Evolutionary conservation across 2,797 vertebrate genomes (phyloP).

Genomic region (Xyrichtys novacula): DNA sequence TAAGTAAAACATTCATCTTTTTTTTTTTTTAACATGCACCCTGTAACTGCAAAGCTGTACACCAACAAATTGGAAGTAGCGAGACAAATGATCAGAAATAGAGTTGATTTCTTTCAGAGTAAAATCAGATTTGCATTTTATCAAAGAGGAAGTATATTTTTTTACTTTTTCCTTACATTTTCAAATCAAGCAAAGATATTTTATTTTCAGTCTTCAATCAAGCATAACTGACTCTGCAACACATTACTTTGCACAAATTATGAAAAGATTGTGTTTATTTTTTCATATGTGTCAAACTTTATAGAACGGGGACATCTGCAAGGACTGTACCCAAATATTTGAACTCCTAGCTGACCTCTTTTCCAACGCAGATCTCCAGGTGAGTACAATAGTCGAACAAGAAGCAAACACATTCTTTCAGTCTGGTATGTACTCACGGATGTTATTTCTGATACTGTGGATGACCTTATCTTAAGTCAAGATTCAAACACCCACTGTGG

Average conservation of each 20-base stretch:
- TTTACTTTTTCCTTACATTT: neutral
- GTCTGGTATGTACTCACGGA: slow-evolving; percentile 45
- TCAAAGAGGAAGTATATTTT: slow-evolving; percentile 33
- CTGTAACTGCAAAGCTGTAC: too few species aligned
- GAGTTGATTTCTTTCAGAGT: neutral
- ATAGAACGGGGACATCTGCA: slow-evolving; percentile 76
- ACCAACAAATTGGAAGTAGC: neutral
- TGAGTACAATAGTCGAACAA: slow-evolving; percentile 45
- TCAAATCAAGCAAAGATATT: neutral
- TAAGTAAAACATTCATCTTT: too few species aligned
- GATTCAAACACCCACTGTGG: slow-evolving; percentile 7
- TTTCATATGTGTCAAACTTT: slow-evolving; percentile 18
- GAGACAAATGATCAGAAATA: neutral
- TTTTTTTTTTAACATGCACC: neutral
- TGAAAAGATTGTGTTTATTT: too few species aligned
- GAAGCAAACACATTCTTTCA: slow-evolving; percentile 38
- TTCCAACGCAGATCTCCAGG: slow-evolving; percentile 79
- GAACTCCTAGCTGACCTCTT: slow-evolving; percentile 76
- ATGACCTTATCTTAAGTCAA: slow-evolving; percentile 9
- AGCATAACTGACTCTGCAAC: neutral
- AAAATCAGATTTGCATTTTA: slow-evolving; percentile 32
- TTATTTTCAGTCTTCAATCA: neutral
- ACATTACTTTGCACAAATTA: neutral
- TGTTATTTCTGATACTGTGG: slow-evolving; percentile 22
- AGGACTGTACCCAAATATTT: slow-evolving; percentile 83